Base-by-base conservation (phyloP, 2,797 vertebrate genomes). In the Enteromius mattozi region DNA sequence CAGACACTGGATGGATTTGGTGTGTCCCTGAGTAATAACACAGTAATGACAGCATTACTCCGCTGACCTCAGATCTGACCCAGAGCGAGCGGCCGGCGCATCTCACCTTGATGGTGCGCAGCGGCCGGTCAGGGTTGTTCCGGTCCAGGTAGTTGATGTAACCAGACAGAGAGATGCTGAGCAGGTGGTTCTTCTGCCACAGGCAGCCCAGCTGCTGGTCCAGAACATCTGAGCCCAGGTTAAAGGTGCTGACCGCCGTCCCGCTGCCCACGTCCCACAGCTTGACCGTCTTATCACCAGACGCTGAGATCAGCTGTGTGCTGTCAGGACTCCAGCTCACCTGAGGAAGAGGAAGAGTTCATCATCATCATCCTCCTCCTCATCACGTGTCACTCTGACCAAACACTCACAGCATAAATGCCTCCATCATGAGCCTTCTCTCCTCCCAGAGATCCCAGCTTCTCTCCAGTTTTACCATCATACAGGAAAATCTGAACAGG, bases 121-220 rank as follows among this genome's bases (percentile, higher is more conserved):
- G 92, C 37, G 97, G 97, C 2, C 96, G 96, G 92, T 95, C 88
- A 17, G 98, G 97, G 91, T 96, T 98, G 94, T 96, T 98, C 91
- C 93, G 97, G 94, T 99, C 98, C 95, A 99, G 93, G 91, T 99
- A 99, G 92, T 98, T 99, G 94, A 99, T 99, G 91, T 96, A 97
- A 70, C 98, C 98, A 0, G 97, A 97, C 88, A 99, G 91, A 27
- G 98, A 99, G 86, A 99, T 7, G 83, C 95, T 96, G 88, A 99
- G 92, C 86, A 99, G 94, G 90, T 98, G 94, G 89, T 97, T 91
- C 33, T 97, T 96, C 94, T 98, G 97, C 98, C 98, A 99, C 87
- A 99, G 91, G 91, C 98, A 99, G 90, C 98, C 98, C 94, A 99
- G 93, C 94, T 99, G 98, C 94, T 98, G 97, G 94, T 99, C 97